Conservation (phyloP, 23 tunicate genomes). For the Trididemnum miniatum region DNA sequence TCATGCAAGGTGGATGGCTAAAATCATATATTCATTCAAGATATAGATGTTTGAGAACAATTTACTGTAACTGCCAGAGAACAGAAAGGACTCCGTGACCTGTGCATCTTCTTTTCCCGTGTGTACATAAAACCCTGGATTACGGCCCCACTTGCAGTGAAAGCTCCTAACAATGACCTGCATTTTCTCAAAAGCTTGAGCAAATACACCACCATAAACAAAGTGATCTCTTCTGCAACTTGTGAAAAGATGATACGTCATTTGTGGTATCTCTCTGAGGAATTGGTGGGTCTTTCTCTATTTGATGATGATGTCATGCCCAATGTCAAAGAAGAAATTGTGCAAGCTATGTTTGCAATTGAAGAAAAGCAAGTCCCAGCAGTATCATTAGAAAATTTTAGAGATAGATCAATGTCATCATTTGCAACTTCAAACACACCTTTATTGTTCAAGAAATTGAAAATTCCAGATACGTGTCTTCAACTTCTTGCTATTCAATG, state of each 20-base stretch:
- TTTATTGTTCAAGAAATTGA: not conserved
- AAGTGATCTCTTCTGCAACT: not conserved
- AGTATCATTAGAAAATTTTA: not conserved
- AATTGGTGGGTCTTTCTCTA: slow-evolving; percentile 9
- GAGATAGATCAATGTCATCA: not conserved
- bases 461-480: not conserved
- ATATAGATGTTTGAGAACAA: not conserved
- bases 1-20: not conserved
- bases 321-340: not conserved
- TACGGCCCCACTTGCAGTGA: not conserved
- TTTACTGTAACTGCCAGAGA: slow-evolving; percentile 12
- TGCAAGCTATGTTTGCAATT: not conserved
- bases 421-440: not conserved
- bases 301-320: slow-evolving; percentile 13
- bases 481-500: not conserved
- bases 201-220: not conserved
- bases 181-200: not conserved
- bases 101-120: slow-evolving; percentile 12
- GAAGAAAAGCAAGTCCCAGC: not conserved
- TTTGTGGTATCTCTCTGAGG: slow-evolving; percentile 1
- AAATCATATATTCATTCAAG: not conserved
- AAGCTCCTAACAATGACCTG: slow-evolving; percentile 17
- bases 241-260: not conserved
- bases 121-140: slow-evolving; percentile 15
- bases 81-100: not conserved